Conservation (phyloP, 2,113 vertebrate species). For the Muscicapa adusta region DNA sequence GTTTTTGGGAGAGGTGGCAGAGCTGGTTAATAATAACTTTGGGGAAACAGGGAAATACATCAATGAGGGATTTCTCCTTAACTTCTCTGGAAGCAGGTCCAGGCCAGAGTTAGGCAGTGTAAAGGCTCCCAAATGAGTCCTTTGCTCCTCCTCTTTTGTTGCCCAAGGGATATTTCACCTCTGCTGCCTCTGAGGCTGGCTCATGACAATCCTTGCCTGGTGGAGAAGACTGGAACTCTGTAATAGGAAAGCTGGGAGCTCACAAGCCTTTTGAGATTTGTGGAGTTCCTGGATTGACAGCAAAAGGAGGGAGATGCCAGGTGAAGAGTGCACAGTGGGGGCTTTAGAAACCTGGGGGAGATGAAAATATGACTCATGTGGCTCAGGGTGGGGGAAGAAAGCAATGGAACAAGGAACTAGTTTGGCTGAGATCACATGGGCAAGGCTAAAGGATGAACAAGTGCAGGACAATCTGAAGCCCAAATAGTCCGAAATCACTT, state of each 20-base stretch:
- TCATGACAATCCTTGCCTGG: neutral
- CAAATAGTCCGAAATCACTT: neutral
- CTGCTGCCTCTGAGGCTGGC: neutral
- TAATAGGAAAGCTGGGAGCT: neutral
- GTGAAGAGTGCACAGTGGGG: neutral
- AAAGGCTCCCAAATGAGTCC: neutral
- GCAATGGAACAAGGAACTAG: neutral
- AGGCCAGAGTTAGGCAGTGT: neutral
- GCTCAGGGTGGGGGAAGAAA: neutral
- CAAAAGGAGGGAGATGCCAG: neutral
- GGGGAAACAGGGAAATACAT: neutral
- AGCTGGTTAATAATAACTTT: neutral
- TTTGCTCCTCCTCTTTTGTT: neutral
- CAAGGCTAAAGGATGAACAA: neutral
- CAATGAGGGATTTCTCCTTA: neutral
- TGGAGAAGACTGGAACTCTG: neutral
- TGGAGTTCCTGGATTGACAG: neutral
- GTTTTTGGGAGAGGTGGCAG: fast-evolving
- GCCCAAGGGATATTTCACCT: neutral
- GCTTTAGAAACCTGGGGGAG: neutral
- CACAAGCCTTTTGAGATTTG: neutral
- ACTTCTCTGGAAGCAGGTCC: neutral
- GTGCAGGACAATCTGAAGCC: neutral
- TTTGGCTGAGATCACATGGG: neutral
- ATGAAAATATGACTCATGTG: neutral